Evolutionary conservation across 2,888 invertebrate species (phyloP).

Genomic region (Troilus luridus): DNA sequence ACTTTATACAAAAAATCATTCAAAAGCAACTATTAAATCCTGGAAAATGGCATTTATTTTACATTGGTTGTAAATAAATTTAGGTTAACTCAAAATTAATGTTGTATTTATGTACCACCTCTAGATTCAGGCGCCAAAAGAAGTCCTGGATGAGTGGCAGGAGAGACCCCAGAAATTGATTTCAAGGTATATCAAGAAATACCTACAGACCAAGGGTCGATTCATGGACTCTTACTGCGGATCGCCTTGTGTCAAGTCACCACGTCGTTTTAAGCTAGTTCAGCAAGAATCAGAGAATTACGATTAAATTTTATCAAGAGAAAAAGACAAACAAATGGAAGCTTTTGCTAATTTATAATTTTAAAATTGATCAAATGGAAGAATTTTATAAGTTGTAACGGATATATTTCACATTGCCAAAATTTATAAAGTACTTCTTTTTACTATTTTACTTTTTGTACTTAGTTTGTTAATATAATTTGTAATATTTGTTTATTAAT

Average conservation of each 20-base stretch:
- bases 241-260: constrained; percentile 87
- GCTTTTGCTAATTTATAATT: not conserved
- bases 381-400: not conserved
- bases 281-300: constrained; percentile 93
- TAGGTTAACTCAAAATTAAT: not conserved
- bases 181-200: constrained; percentile 84
- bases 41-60: no score
- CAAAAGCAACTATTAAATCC: no score
- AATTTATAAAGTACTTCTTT: not conserved
- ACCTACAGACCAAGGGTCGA: constrained; percentile 84
- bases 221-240: constrained; percentile 71
- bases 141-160: constrained; percentile 92
- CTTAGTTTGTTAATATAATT: constrained; percentile 2
- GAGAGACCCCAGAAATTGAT: constrained; percentile 88
- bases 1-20: no score
- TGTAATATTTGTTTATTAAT: not conserved
- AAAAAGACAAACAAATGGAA: not conserved
- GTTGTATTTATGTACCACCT: constrained; percentile 31
- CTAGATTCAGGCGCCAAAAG: constrained; percentile 88
- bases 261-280: constrained; percentile 88
- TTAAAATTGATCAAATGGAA: constrained; percentile 2
- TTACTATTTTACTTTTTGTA: not conserved
- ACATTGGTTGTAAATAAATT: not conserved
- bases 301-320: constrained; percentile 79
- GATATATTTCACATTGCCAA: not conserved